Conservation (phyloP, 2,797 vertebrate species). For the Apodemus agrarius region DNA sequence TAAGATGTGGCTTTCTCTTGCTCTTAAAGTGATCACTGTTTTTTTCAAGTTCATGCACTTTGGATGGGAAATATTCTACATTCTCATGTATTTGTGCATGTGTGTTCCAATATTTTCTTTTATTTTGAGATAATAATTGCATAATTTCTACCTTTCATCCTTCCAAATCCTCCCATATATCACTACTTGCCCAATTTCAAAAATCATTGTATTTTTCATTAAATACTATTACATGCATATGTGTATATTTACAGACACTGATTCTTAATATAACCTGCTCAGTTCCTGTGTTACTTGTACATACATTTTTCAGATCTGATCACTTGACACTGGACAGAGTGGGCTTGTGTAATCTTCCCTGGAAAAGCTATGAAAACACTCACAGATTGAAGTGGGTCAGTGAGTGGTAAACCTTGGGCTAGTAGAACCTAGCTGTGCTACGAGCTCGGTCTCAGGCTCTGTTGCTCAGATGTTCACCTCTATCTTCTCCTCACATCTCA, state of each 20-base stretch:
- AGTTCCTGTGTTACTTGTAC: not conserved
- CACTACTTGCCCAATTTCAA: not conserved
- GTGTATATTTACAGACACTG: not conserved
- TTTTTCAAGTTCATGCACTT: not conserved
- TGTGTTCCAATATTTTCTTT: not conserved
- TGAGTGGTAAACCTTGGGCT: not conserved
- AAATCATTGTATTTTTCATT: not conserved
- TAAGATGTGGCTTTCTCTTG: conserved; percentile 72
- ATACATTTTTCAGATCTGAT: not conserved
- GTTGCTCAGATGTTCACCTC: not conserved
- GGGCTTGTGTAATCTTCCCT: not conserved
- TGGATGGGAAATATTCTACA: not conserved
- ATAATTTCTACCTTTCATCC: not conserved
- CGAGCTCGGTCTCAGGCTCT: not conserved
- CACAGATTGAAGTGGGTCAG: too few relatives aligned
- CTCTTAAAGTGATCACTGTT: conserved; percentile 73
- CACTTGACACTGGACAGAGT: not conserved
- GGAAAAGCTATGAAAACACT: not conserved
- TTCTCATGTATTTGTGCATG: not conserved
- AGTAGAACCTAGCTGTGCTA: not conserved
- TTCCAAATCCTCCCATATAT: not conserved
- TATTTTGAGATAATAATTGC: not conserved
- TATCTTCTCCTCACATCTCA: not conserved
- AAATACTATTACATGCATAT: not conserved
- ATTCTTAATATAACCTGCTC: not conserved